Evolutionary conservation across 2,113 vertebrate genomes (phyloP).

Genomic region (Microtus richardsoni): DNA sequence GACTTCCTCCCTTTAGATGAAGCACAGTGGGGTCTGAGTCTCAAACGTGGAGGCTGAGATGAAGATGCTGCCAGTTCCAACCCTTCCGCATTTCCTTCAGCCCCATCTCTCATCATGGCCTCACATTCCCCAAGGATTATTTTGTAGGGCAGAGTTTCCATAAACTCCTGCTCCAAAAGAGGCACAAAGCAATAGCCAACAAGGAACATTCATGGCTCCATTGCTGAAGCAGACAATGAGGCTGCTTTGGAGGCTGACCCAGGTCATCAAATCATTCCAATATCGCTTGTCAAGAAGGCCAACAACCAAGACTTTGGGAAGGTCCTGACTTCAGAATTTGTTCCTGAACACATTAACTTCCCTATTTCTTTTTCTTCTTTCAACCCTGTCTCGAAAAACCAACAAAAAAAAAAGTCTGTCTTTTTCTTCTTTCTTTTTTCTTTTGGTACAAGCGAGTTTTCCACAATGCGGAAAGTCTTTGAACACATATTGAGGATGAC

Average conservation of each 20-base stretch:
- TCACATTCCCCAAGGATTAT: neutral
- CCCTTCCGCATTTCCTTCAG: neutral
- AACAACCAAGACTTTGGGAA: neutral
- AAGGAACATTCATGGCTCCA: conserved; percentile 42
- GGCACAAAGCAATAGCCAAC: conserved; percentile 31
- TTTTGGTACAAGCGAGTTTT: neutral
- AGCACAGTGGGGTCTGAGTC: neutral
- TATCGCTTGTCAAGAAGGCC: conserved; percentile 1
- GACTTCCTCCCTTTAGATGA: neutral
- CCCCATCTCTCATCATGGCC: neutral
- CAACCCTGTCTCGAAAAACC: too few species aligned
- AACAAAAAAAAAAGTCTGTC: too few species aligned
- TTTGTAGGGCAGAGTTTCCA: neutral
- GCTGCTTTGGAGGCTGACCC: neutral
- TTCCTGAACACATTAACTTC: neutral
- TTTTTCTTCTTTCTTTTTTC: neutral
- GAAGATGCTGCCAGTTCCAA: neutral
- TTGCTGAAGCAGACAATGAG: neutral
- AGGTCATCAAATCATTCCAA: conserved; percentile 35
- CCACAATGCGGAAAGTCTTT: neutral
- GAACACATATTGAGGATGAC: neutral
- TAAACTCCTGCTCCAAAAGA: neutral
- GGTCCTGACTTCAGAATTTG: conserved; percentile 37
- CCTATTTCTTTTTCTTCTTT: neutral
- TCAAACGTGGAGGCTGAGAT: neutral